These are phyloP conservation scores for Catocala nupta DNA, from an alignment of 2,888 invertebrate species.

Conservation along the genomic window DNA sequence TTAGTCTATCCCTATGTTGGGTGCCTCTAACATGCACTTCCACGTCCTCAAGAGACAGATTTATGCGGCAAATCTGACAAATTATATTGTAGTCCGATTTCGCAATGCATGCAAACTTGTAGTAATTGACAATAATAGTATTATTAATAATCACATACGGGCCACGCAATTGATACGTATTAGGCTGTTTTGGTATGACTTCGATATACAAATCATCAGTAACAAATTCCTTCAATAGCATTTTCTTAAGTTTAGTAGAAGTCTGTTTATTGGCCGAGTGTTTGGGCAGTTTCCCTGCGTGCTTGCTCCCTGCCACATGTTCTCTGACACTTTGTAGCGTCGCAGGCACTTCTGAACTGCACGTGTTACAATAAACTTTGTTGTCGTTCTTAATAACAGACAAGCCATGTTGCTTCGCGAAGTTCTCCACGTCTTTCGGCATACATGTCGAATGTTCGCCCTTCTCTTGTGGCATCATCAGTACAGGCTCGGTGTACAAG, in stretches of 20 bases:
- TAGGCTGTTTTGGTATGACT: too few relatives aligned
- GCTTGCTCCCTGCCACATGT: conserved; percentile 1
- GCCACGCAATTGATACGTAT: too few relatives aligned
- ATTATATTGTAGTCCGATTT: too few relatives aligned
- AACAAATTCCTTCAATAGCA: background rate
- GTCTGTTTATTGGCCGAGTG: background rate
- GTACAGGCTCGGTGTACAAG: background rate
- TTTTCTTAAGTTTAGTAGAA: background rate
- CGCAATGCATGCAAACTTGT: too few relatives aligned
- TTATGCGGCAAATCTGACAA: too few relatives aligned
- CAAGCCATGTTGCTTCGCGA: conserved; percentile 2
- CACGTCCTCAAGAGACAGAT: background rate
- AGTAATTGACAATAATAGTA: too few relatives aligned
- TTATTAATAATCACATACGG: too few relatives aligned
- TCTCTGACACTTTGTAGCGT: background rate
- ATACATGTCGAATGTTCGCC: background rate
- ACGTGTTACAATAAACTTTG: background rate
- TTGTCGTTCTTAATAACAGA: background rate
- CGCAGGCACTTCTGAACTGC: background rate
- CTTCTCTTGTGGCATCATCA: background rate
- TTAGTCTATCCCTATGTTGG: conserved; percentile 9
- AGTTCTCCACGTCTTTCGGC: background rate
- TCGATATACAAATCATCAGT: too few relatives aligned
- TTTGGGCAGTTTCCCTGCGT: background rate
- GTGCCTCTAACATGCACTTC: conserved; percentile 7